Evolutionary conservation across 2,888 invertebrate genomes (phyloP).

Genomic region (Drymonia ruficornis): DNA sequence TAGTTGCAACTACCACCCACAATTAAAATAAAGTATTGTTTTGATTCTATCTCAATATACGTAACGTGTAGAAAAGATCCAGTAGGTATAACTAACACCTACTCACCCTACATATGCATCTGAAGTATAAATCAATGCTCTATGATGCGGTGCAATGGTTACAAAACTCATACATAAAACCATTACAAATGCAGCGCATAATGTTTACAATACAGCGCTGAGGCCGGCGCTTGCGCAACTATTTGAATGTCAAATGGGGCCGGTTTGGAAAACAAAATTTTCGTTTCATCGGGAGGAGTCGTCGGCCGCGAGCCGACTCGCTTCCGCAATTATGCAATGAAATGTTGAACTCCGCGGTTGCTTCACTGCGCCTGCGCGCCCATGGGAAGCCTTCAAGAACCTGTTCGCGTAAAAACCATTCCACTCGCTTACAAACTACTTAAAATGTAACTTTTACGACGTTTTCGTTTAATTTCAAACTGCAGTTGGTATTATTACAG

Average conservation of each 20-base stretch:
- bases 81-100: no score
- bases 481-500: conserved; percentile 11
- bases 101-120: background rate
- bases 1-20: no score
- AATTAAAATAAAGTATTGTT: no score
- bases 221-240: conserved; percentile 61
- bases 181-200: conserved; percentile 57
- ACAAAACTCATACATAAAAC: conserved; percentile 56
- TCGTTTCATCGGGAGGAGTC: conserved; percentile 58
- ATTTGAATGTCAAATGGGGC: conserved; percentile 69
- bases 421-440: background rate
- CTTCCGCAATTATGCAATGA: conserved; percentile 73
- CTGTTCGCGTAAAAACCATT: conserved; percentile 21
- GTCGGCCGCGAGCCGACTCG: conserved; percentile 51
- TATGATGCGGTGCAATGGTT: conserved; percentile 43
- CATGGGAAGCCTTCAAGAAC: conserved; percentile 31
- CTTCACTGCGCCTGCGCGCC: conserved; percentile 47
- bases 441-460: background rate
- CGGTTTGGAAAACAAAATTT: conserved; percentile 65
- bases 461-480: conserved; percentile 12
- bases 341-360: conserved; percentile 62
- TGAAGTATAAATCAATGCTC: background rate
- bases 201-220: conserved; percentile 53
- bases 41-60: no score
- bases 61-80: no score